phyloP scores from a whole-genome alignment of 2,888 invertebrate genomes.

The Meliscaeva auricollis region DNA sequence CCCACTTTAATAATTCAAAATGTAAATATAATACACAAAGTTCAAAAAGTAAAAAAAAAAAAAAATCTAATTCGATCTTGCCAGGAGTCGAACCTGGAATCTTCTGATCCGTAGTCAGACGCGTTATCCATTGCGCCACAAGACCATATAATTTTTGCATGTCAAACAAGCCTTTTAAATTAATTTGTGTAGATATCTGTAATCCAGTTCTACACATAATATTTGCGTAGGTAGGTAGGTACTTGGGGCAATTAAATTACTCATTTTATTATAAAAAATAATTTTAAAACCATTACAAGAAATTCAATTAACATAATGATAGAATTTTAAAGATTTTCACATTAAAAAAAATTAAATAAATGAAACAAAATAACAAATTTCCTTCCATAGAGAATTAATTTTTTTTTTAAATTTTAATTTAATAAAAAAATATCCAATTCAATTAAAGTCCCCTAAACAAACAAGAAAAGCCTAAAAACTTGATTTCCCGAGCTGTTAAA shows the following conservation, averaged over 20 bases:
- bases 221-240: no score
- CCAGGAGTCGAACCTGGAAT: constrained; percentile 85
- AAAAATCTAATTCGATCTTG: constrained; percentile 81
- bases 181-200: background rate
- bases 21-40: background rate
- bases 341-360: no score
- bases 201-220: no score
- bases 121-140: constrained; percentile 85
- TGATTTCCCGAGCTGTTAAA: background rate
- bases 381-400: background rate
- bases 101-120: constrained; percentile 85
- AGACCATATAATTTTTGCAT: constrained; percentile 78
- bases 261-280: no score
- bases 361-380: no score
- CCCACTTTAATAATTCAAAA: background rate
- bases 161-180: background rate
- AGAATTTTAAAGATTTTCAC: no score
- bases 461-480: background rate
- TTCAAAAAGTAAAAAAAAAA: constrained; percentile 62
- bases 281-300: no score
- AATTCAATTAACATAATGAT: no score
- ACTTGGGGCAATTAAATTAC: no score
- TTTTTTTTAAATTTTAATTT: no score
- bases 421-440: no score
- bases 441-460: no score